Evolutionary conservation across 1,140 invertebrate species (phyloP), one percentile per base, ranked within the genome.

Genomic region (Centruroides vittatus): DNA sequence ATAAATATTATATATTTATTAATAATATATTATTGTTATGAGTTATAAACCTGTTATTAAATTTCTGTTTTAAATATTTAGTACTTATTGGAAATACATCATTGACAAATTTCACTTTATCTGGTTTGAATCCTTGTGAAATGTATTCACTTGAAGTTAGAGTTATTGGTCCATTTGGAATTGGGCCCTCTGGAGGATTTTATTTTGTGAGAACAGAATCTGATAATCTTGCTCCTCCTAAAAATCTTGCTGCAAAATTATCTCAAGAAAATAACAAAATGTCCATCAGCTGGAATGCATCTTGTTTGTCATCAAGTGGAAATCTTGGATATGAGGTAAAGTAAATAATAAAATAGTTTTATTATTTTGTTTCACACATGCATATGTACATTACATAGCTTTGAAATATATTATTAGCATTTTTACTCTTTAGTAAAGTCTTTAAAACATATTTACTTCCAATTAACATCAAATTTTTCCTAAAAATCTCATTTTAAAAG

Each of bases 81-180:
- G 61, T 59, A 46, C 35, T 63, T 4, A 47, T 48, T 54, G 63
- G 51, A 35, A 46, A 58, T n/a, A 87, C 84, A 0, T 74, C 72
- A 3, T 77, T 82, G 57, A 76, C 80, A 3, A 79, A 78, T 3
- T 73, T 79, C 3, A 76, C 78, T 1, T 12, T 88, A 7, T 75
- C 78, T 12, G 73, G 81, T 63, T 70, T 91, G 62, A 78, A 82
- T 55, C 78, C 85, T 3, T 90, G 88, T 68, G 83, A 85, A 66
- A 78, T 74, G 0, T 90, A 89, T 67, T 68, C 83, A 11, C 83
- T 89, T 69, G 78, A 79, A 9, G 81, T 89, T n/a, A 84, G 83
- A 0, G 69, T 89, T 3, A 73, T 81, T 47, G 79, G 78, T 10
- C 81, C 82, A 0, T 73, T 76, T 8, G 82, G 83, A 0, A 69